Evolutionary conservation across 2,888 invertebrate species (phyloP), one percentile per base, ranked within the genome.

Genomic region (Dugesia japonica): DNA sequence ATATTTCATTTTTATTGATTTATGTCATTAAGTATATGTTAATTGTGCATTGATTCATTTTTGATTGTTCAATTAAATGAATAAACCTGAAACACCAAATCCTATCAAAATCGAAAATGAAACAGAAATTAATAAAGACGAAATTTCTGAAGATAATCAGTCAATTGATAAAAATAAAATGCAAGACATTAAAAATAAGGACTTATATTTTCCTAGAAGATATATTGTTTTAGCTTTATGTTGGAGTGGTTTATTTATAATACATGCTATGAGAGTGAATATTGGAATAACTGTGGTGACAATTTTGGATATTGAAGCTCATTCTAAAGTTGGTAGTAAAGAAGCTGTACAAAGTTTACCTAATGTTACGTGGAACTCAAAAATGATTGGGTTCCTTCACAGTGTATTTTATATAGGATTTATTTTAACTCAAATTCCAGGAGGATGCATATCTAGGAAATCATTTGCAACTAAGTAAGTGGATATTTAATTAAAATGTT

Each of bases 401-500:
- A 80, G 82, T 20, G 79, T 81, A 1, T 83, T 83, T 79, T 83
- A 82, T 79, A 79, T 83, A 1, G 84, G 84, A 1, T 82, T 80
- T 76, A 76, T 83, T 17, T 72, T 82, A 23, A 81, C 82, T 13
- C 83, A 83, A 75, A 76, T 83, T 9, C 84, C 84, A 0, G 82
- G 80, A 0, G 83, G 82, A 7, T 83, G 81, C 79, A 79, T 83
- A 4, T 80, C 82, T 17, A 82, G 81, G 9, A 77, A 79, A 38
- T 79, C 82, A 72, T 81, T 83, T 0, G 79, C 81, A 33, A 80
- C 82, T 79, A 82, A 81, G 84, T 83, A 78, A 38, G 23, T 71
- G n/a, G n/a, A n/a, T n/a, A n/a, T 31, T 28, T 28, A 9, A 28
- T 72, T 27, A 28, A 28, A 26, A n/a, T 26, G 9, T 26, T 31